Conservation (phyloP, 1,140 invertebrate genomes). For the Danaus plexippus region DNA sequence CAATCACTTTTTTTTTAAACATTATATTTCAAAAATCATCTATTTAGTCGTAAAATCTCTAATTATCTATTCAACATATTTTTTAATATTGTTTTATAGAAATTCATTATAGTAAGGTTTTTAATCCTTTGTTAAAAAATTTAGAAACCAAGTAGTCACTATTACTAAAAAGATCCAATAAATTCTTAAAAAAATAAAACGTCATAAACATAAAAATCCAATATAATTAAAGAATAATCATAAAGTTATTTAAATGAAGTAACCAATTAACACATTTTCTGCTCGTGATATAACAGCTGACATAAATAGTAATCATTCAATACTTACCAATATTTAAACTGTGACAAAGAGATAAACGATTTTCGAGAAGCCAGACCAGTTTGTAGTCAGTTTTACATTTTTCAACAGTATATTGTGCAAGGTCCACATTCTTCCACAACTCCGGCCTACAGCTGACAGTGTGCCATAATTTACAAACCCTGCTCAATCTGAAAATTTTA, state of each 20-base stretch:
- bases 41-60: too few relatives aligned
- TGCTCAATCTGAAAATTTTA: slow-evolving; percentile 74
- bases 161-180: too few relatives aligned
- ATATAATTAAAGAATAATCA: slow-evolving; percentile 1
- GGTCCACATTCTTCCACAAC: slow-evolving; percentile 84
- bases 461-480: slow-evolving; percentile 83
- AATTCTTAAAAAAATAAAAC: too few relatives aligned
- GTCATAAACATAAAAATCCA: neutral
- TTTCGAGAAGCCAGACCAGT: slow-evolving; percentile 82
- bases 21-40: too few relatives aligned
- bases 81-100: too few relatives aligned
- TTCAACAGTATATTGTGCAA: slow-evolving; percentile 81
- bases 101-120: too few relatives aligned
- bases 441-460: slow-evolving; percentile 76
- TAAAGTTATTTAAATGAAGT: neutral
- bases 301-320: neutral
- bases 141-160: too few relatives aligned
- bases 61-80: too few relatives aligned
- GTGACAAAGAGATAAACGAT: slow-evolving; percentile 79
- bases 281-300: too few relatives aligned
- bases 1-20: too few relatives aligned
- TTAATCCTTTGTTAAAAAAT: too few relatives aligned
- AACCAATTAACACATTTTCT: neutral
- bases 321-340: slow-evolving; percentile 82
- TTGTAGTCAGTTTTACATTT: slow-evolving; percentile 81